Conservation (phyloP, 2,888 invertebrate genomes). For the Thymelicus acteon region DNA sequence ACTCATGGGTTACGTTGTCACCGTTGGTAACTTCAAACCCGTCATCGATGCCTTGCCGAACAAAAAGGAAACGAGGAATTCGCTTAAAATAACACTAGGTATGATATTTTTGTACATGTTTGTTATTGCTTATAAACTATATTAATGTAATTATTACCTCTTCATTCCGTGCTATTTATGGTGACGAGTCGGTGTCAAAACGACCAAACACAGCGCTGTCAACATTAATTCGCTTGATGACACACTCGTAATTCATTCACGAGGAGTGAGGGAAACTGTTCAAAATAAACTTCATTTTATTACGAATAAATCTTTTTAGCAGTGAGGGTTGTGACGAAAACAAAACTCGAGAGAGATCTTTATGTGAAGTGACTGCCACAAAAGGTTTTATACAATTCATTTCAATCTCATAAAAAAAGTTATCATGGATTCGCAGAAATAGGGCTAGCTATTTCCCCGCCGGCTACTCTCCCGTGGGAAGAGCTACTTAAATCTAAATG, state of each 20-base stretch:
- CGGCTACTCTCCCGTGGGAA: constrained; percentile 71
- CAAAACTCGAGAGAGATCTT: constrained; percentile 71
- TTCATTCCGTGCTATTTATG: constrained; percentile 36
- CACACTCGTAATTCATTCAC: constrained; percentile 15
- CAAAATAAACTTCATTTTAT: constrained; percentile 47
- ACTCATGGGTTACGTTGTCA: too few relatives aligned
- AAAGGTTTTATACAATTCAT: constrained; percentile 81
- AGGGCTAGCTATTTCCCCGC: constrained; percentile 75
- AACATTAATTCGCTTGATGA: constrained; percentile 17
- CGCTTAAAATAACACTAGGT: too few relatives aligned
- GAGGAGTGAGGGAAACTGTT: constrained; percentile 28
- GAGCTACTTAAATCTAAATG: constrained; percentile 61
- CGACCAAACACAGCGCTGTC: constrained; percentile 12
- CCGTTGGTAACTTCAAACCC: too few relatives aligned
- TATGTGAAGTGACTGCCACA: constrained; percentile 74
- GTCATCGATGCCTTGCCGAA: too few relatives aligned
- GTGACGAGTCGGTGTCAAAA: not conserved
- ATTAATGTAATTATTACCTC: not conserved
- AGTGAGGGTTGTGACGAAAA: constrained; percentile 58
- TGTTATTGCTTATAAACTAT: too few relatives aligned
- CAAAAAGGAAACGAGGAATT: too few relatives aligned
- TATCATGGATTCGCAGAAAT: constrained; percentile 79
- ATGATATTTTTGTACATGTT: too few relatives aligned
- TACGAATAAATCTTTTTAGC: constrained; percentile 63
- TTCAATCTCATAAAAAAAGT: constrained; percentile 79